Evolutionary conservation across 1,140 invertebrate species (phyloP).

Genomic region (Tribolium castaneum): DNA sequence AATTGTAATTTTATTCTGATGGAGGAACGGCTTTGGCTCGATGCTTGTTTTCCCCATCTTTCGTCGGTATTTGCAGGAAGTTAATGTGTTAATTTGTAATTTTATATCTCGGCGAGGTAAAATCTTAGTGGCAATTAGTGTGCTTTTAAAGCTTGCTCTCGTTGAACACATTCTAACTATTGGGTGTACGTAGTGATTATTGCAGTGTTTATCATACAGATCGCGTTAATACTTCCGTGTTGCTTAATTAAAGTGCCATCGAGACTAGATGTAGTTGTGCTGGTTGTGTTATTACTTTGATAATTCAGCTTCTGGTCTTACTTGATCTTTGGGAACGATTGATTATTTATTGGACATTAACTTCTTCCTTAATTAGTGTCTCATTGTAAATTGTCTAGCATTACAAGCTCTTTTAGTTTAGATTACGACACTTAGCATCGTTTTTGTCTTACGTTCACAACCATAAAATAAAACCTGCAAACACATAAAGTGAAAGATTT

Average conservation of each 20-base stretch:
- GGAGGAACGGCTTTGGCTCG: background rate
- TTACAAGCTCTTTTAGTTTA: too few species aligned
- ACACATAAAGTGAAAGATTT: too few species aligned
- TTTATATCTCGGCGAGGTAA: constrained; percentile 33
- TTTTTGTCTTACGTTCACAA: too few species aligned
- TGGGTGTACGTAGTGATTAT: constrained; percentile 36
- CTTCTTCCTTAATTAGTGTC: background rate
- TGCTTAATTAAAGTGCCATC: constrained; percentile 37
- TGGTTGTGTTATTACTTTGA: background rate
- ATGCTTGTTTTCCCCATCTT: constrained; percentile 7
- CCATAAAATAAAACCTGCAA: too few species aligned
- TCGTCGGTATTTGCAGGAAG: constrained; percentile 1
- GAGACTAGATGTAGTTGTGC: constrained; percentile 7
- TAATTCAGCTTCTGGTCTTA: constrained; percentile 25
- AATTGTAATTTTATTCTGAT: constrained; percentile 24
- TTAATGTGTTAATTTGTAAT: constrained; percentile 44
- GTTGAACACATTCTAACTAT: constrained; percentile 23
- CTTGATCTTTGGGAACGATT: background rate
- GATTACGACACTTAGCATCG: too few species aligned
- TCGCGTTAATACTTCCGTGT: constrained; percentile 30
- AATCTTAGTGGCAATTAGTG: constrained; percentile 42
- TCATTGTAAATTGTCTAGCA: too few species aligned
- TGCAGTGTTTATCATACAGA: constrained; percentile 35
- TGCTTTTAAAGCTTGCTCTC: constrained; percentile 19
- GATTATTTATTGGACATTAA: constrained; percentile 1